Evolutionary conservation across 2,113 vertebrate species (phyloP), one percentile per base, ranked within the genome.

Genomic region (Sorex araneus): DNA sequence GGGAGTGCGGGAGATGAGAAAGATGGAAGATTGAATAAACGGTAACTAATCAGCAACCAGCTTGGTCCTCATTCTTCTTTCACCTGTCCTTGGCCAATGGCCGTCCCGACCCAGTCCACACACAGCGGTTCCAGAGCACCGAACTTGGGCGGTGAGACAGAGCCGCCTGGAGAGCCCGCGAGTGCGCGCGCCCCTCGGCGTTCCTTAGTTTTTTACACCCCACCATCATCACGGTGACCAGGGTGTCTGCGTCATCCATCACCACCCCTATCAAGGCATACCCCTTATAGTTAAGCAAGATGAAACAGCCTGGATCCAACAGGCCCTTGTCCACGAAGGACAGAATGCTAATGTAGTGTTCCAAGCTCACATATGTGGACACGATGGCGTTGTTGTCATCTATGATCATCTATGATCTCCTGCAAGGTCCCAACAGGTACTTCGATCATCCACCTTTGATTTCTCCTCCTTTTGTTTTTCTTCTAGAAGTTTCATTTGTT

Each of bases 391-490:
- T 99, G 97, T 99, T 99, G 97, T 99, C 99, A 84, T 99, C 99
- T 27, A 99, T 99, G 92, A 99, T 99, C 99, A 84, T 99, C 99
- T 27, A 99, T 99, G 93, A 99, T 99, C 97, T 99, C 99, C 96
- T 99, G 99, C 94, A 99, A 96, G 30, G 99, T 99, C 64, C 99
- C 99, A 23, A 99, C 99, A 0, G 99, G 99, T n/a, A n/a, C 99
- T 99, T 99, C 0, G 99, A 92, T 99, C 99, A 78, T 99, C 99
- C 66, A 99, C 99, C 95, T 99, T 99, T 23, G 99, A 99, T 90
- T 99, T 98, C 90, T 99, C 99, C 93, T 99, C 99, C 99, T 99
- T 99, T 94, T 99, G 99, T 93, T 99, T 99, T 97, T 99, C 99
- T 97, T 99, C 99, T 93, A 99, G 47, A 10, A 13, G 47, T 50